These are phyloP conservation scores for Nephrotoma appendiculata DNA, from an alignment of 2,888 invertebrate species.

Conservation along the genomic window DNA sequence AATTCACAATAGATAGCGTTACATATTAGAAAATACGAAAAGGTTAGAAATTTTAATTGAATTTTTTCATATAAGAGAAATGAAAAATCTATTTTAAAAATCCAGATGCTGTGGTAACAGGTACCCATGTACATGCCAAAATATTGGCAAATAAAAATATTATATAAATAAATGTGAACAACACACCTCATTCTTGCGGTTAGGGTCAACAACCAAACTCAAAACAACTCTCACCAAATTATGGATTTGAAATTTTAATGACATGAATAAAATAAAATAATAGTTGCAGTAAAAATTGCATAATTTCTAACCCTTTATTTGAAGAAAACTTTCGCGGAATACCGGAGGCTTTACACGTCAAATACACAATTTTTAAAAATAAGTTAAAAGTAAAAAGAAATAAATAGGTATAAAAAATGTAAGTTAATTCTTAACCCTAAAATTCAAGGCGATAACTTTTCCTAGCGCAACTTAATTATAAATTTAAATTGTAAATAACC, in stretches of 20 bases:
- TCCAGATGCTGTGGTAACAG: not conserved
- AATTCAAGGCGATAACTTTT: not conserved
- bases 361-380: not conserved
- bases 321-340: not conserved
- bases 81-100: not conserved
- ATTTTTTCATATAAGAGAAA: not conserved
- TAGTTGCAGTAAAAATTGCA: not conserved
- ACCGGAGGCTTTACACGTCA: not conserved
- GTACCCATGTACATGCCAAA: not conserved
- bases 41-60: not conserved
- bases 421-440: not conserved
- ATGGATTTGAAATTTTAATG: not conserved
- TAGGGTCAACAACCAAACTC: not conserved
- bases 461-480: not conserved
- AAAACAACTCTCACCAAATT: not conserved
- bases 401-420: not conserved
- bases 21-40: not conserved
- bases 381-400: not conserved
- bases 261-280: not conserved
- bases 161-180: too few relatives aligned
- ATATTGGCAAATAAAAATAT: not conserved
- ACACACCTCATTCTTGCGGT: too few relatives aligned
- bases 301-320: not conserved
- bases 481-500: not conserved
- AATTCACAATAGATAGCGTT: not conserved